These are phyloP conservation scores for Cylas formicarius DNA, from an alignment of 1,140 invertebrate genomes.

Conservation along the genomic window DNA sequence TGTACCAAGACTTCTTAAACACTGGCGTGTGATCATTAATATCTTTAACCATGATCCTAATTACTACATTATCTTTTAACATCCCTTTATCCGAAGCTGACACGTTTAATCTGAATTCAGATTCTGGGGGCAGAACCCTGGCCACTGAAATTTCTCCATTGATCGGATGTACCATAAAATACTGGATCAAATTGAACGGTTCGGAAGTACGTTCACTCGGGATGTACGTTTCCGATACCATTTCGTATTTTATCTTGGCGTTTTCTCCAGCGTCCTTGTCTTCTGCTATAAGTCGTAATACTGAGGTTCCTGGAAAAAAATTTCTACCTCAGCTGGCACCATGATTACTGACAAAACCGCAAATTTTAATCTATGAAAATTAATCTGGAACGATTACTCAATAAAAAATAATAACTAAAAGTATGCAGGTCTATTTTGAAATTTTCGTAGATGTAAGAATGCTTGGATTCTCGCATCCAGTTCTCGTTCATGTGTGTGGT, in stretches of 20 bases:
- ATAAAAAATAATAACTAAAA: background rate
- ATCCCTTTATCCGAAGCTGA: conserved; percentile 68
- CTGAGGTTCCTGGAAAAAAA: conserved; percentile 44
- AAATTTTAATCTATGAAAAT: conserved; percentile 4
- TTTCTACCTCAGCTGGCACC: background rate
- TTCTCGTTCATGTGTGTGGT: too few relatives aligned
- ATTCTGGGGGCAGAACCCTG: conserved; percentile 65
- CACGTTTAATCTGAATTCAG: conserved; percentile 69
- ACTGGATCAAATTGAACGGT: conserved; percentile 49
- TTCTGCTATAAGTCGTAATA: conserved; percentile 71
- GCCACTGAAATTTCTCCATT: conserved; percentile 71
- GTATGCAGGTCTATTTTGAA: too few relatives aligned
- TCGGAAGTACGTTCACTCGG: conserved; percentile 43
- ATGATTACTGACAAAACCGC: background rate
- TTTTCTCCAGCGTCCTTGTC: conserved; percentile 76
- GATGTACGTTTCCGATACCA: conserved; percentile 57
- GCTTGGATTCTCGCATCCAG: too few relatives aligned
- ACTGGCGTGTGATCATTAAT: conserved; percentile 80
- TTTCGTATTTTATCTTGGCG: conserved; percentile 67
- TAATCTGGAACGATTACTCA: background rate
- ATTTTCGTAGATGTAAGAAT: too few relatives aligned
- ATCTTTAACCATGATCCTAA: conserved; percentile 66
- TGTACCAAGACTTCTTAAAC: conserved; percentile 75
- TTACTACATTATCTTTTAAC: conserved; percentile 58
- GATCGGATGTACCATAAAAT: conserved; percentile 65